phyloP scores from a whole-genome alignment of 2,888 invertebrate genomes.

The Drosophila nigricruria region DNA sequence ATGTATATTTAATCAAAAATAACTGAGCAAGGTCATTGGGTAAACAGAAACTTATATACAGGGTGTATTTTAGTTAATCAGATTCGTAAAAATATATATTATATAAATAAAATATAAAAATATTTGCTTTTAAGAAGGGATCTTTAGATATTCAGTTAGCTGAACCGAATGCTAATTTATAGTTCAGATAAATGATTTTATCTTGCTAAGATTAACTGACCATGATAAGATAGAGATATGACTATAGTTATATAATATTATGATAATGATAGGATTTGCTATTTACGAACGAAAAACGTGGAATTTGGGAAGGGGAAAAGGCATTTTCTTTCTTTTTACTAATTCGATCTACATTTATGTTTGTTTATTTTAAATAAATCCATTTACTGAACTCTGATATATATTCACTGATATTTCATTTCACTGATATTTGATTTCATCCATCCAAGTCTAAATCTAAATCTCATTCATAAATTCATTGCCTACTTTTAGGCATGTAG shows the following conservation, averaged over 20 bases:
- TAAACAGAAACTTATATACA: not conserved
- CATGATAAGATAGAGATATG: not conserved
- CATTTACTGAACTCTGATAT: too few relatives aligned
- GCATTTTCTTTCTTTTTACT: too few relatives aligned
- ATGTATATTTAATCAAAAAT: not conserved
- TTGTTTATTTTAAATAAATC: too few relatives aligned
- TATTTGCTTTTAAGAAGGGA: not conserved
- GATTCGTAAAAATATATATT: not conserved
- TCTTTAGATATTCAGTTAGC: too few relatives aligned
- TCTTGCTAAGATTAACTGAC: not conserved
- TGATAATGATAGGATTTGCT: not conserved
- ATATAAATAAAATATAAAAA: not conserved
- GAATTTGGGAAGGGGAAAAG: too few relatives aligned
- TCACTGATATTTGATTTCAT: too few relatives aligned
- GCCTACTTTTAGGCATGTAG: slow-evolving; percentile 42
- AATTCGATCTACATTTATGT: too few relatives aligned
- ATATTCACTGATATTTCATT: too few relatives aligned
- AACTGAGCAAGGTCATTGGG: slow-evolving; percentile 12
- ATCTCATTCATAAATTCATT: not conserved
- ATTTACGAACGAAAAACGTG: too few relatives aligned
- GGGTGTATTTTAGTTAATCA: not conserved
- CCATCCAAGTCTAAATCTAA: too few relatives aligned
- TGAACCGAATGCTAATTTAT: not conserved
- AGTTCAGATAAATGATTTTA: not conserved
- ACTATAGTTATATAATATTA: not conserved